Percentiles rank a stretch among this genome's conserved stretches.
phyloP scores from a whole-genome alignment of 2,113 vertebrate species.

The Lamprotornis superbus region DNA sequence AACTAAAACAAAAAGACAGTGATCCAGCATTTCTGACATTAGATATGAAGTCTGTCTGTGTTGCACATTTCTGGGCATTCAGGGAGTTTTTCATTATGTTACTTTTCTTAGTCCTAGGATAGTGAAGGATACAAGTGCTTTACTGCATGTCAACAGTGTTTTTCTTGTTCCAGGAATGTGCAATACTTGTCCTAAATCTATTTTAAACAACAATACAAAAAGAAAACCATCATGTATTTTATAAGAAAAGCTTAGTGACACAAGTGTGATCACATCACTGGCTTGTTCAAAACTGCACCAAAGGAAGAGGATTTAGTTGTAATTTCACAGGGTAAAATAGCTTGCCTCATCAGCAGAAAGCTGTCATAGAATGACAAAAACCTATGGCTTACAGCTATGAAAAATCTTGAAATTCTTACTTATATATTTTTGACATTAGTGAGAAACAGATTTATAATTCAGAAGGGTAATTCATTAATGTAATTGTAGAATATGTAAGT shows the following conservation, averaged over 20 bases:
- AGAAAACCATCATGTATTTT: not conserved
- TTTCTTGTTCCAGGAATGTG: not conserved
- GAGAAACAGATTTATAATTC: not conserved
- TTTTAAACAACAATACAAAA: not conserved
- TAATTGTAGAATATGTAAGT: not conserved
- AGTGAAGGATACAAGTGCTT: not conserved
- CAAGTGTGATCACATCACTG: not conserved
- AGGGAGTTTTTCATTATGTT: not conserved
- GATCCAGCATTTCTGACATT: not conserved
- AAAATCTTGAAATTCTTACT: not conserved
- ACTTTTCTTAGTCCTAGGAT: not conserved
- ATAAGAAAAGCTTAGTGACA: not conserved
- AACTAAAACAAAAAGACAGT: not conserved
- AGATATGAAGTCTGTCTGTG: not conserved
- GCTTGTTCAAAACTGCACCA: not conserved
- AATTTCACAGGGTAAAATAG: not conserved
- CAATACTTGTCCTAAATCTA: not conserved
- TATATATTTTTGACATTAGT: not conserved
- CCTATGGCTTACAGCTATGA: not conserved
- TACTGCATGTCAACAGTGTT: not conserved
- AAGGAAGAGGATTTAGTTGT: not conserved
- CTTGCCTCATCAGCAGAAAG: not conserved
- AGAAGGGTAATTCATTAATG: not conserved
- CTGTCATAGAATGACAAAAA: not conserved
- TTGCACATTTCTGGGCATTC: not conserved